Base-by-base conservation (phyloP, 37 sponge, comb jelly and placozoan species). In the Hormiphora californensis region DNA sequence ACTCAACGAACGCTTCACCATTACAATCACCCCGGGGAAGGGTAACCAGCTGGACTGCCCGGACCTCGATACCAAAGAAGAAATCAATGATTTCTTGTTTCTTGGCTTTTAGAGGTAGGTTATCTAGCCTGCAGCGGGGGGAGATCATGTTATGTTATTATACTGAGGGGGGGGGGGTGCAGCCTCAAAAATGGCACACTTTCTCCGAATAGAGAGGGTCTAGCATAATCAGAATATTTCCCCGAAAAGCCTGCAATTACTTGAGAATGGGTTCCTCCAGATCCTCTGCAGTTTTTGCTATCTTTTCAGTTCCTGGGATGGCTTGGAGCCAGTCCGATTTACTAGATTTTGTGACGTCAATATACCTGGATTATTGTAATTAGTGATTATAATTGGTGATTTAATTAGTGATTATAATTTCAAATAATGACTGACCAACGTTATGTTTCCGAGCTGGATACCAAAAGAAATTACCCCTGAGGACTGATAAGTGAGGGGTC, bases 1-100 rank as follows among this genome's bases (percentile, higher is more conserved):
- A 73, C 81, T 73, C 81, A 7, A 73, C 44, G 43, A 73, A 73
- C 12, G 81, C 81, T 36, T 73, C 81, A 22, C 81, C 81, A 40
- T 73, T 73, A n/a, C 81, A 73, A 21, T 73, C 81, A 40, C 81
- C 81, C 2, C 81, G 81, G 1, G 81, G 44, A 4, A 73, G 25
- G 46, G 11, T 33, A 23, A 73, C 81, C 12, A 73, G 40, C 35
- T 73, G 81, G 12, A 73, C 35, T n/a, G 81, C 81, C 17, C 35
- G 41, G 25, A 43, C 40, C 81, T 73, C 81, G 7, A 73, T 15
- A 8, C 81, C 81, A 73, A 73, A 73, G 39, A 73, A 19, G 81
- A 73, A 73, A 30, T 73, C 81, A 43, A 43, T 22, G 40, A 73
- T 73, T 28, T 73, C 81, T 40, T 36, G 46, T 40, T 73, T 73